phyloP scores from a whole-genome alignment of 2,888 invertebrate genomes.

The Rambutsinella grinnellia region DNA sequence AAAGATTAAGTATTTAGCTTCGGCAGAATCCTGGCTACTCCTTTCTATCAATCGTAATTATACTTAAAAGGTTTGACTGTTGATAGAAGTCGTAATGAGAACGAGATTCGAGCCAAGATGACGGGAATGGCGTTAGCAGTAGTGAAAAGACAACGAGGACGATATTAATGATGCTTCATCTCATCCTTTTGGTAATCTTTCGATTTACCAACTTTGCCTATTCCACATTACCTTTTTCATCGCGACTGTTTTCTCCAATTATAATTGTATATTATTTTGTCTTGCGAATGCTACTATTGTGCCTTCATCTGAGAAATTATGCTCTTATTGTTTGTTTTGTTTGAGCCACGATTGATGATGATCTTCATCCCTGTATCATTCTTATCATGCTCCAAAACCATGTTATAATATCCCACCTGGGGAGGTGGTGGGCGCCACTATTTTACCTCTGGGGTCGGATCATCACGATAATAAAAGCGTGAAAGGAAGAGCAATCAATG shows the following conservation, averaged over 20 bases:
- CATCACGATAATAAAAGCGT: too few species aligned
- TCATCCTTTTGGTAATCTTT: not conserved
- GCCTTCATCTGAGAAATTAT: not conserved
- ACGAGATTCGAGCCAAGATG: too few species aligned
- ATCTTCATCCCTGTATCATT: not conserved
- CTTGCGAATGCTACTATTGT: too few species aligned
- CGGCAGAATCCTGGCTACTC: too few species aligned
- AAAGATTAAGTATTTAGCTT: not conserved
- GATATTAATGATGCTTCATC: not conserved
- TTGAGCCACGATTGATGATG: too few species aligned
- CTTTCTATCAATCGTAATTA: too few species aligned
- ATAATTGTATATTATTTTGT: too few species aligned
- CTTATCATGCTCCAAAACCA: not conserved
- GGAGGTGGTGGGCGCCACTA: conserved; percentile 34
- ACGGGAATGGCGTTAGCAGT: not conserved
- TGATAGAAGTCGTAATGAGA: not conserved
- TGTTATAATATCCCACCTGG: conserved; percentile 27
- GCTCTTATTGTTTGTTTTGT: not conserved
- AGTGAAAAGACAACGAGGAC: not conserved
- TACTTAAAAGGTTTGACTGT: not conserved
- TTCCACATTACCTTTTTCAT: too few species aligned
- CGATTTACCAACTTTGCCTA: too few species aligned
- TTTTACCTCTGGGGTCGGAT: too few species aligned
- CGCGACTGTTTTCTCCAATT: too few species aligned
- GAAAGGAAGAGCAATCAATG: too few species aligned